Percentiles rank a stretch among this genome's conserved stretches.
Conservation (phyloP, 2,888 invertebrate genomes). For the Drosophila aldrichi region DNA sequence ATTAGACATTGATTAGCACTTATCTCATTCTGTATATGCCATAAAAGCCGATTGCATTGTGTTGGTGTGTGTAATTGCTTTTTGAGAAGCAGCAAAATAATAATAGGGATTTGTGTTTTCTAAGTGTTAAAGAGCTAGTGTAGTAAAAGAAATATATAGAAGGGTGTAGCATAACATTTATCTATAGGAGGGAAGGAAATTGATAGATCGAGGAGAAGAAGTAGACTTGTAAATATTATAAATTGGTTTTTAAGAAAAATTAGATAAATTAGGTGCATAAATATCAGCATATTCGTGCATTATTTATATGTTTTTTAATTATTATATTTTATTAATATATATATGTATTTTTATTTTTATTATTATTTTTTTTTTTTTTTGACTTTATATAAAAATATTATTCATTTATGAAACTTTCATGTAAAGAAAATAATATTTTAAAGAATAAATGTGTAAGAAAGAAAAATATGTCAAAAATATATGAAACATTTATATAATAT, state of each 20-base stretch:
- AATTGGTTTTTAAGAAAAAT: background rate
- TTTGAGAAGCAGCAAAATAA: conserved; percentile 10
- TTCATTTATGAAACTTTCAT: too few relatives aligned
- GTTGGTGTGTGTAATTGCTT: conserved; percentile 38
- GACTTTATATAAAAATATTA: too few relatives aligned
- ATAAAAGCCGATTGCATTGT: conserved; percentile 16
- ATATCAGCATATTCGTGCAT: background rate
- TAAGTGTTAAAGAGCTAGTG: conserved; percentile 28
- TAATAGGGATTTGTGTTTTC: conserved; percentile 15
- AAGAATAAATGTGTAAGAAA: too few relatives aligned
- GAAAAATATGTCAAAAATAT: too few relatives aligned
- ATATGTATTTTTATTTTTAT: too few relatives aligned
- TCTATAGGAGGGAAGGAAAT: background rate
- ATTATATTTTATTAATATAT: background rate
- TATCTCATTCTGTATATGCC: background rate
- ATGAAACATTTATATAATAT: too few relatives aligned
- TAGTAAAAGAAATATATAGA: conserved; percentile 1
- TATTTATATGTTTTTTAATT: background rate
- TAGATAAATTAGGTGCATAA: background rate
- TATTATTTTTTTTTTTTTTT: too few relatives aligned
- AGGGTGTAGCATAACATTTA: conserved; percentile 10
- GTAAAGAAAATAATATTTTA: too few relatives aligned
- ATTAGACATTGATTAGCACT: conserved; percentile 16
- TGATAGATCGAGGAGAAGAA: background rate
- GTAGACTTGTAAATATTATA: background rate